Percentiles rank a stretch among this genome's conserved stretches.
Conservation (phyloP, 2,888 invertebrate genomes). For the Drosophila emarginata region DNA sequence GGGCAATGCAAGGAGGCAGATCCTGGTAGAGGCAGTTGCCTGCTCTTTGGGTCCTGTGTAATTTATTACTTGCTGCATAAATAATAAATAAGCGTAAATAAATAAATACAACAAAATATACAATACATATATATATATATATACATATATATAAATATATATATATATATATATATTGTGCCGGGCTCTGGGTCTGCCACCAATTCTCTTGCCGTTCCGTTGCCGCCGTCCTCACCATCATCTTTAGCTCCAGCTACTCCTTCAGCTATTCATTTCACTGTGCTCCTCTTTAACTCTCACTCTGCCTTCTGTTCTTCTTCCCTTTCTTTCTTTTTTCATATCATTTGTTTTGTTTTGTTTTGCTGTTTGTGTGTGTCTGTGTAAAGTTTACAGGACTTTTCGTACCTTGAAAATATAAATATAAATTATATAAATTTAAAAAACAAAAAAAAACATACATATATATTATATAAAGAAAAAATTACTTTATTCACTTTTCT, state of each 20-base stretch:
- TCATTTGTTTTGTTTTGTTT: not conserved
- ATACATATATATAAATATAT: slow-evolving; percentile 36
- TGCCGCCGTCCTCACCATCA: not conserved
- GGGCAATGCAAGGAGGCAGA: slow-evolving; percentile 21
- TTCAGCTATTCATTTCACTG: not conserved
- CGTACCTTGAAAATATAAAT: slow-evolving; percentile 32
- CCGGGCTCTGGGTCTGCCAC: slow-evolving; percentile 14
- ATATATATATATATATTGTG: slow-evolving; percentile 21
- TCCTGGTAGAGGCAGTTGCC: slow-evolving; percentile 32
- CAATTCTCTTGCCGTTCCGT: not conserved
- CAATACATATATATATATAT: slow-evolving; percentile 42
- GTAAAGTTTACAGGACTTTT: slow-evolving; percentile 65
- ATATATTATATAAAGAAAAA: slow-evolving; percentile 13
- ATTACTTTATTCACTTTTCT: not conserved
- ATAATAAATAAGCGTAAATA: slow-evolving; percentile 80
- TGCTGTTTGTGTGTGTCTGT: slow-evolving; percentile 1
- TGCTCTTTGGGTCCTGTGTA: slow-evolving; percentile 60
- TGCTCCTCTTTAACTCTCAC: too few relatives aligned
- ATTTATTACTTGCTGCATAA: slow-evolving; percentile 80
- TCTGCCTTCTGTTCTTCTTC: not conserved
- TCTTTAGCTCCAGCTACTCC: not conserved
- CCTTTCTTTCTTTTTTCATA: not conserved
- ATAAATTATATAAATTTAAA: slow-evolving; percentile 73
- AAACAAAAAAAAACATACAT: slow-evolving; percentile 68
- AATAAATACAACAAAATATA: slow-evolving; percentile 67